Percentiles rank a stretch among this genome's conserved stretches.
phyloP scores from a whole-genome alignment of 2,888 invertebrate genomes.

The Campoletis raptor region DNA sequence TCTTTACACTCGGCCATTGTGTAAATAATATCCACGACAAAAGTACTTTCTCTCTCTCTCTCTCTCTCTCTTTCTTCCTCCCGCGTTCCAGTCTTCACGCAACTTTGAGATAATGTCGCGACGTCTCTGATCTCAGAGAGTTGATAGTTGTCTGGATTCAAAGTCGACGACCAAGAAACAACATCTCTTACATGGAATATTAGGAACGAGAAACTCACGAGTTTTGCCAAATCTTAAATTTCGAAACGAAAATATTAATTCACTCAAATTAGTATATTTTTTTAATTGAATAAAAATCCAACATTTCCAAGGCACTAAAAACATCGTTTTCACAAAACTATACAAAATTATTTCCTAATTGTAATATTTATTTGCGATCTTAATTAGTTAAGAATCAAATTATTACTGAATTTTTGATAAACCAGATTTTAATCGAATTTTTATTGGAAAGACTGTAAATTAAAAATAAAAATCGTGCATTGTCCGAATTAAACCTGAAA shows the following conservation, averaged over 20 bases:
- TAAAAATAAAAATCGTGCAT: neutral
- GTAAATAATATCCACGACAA: slow-evolving; percentile 56
- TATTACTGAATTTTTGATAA: too few relatives aligned
- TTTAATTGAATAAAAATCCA: neutral
- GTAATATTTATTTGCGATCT: too few relatives aligned
- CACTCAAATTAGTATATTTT: neutral
- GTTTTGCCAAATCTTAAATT: neutral
- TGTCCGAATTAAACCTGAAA: neutral
- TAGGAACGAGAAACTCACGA: neutral
- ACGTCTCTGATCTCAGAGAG: slow-evolving; percentile 56
- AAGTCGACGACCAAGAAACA: slow-evolving; percentile 25
- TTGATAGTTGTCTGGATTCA: slow-evolving; percentile 59
- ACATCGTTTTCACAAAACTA: neutral
- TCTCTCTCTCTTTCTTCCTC: slow-evolving; percentile 36
- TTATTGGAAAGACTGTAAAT: neutral
- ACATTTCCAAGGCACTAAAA: neutral
- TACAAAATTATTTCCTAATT: neutral
- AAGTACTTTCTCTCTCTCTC: slow-evolving; percentile 31
- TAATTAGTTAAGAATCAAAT: too few relatives aligned
- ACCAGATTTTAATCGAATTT: too few relatives aligned
- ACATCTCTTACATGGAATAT: neutral
- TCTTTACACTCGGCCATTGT: slow-evolving; percentile 51
- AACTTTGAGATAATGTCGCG: slow-evolving; percentile 61
- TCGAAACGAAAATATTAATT: neutral
- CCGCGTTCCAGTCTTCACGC: slow-evolving; percentile 37